A percentile compares a stretch with the other conserved stretches of the same genome.
These are phyloP conservation scores for Eulacestoma nigropectus DNA, from an alignment of 2,113 vertebrate species.

Conservation along the genomic window DNA sequence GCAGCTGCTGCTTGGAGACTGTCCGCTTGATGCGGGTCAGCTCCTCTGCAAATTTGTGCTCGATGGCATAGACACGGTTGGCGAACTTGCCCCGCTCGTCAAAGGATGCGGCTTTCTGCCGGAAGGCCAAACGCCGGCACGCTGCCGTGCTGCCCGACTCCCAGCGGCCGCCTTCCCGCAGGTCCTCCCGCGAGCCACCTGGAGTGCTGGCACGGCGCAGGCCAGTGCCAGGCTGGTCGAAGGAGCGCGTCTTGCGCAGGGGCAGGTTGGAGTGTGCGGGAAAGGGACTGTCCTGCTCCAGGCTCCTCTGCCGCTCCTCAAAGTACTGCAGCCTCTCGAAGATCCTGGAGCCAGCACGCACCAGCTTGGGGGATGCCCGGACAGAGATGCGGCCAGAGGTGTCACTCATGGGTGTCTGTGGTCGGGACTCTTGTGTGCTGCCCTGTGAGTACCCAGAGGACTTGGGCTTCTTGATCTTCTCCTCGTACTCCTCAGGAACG, in stretches of 20 bases:
- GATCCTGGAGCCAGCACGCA: conserved; percentile 87
- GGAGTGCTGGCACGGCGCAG: conserved; percentile 67
- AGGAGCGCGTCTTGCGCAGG: conserved; percentile 85
- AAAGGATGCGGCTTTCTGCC: conserved; percentile 89
- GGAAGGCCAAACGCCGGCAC: conserved; percentile 83
- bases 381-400: conserved; percentile 82
- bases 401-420: conserved; percentile 87
- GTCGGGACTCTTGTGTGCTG: conserved; percentile 82
- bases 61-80: conserved; percentile 85
- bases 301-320: conserved; percentile 87
- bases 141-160: conserved; percentile 70
- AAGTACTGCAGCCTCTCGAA: conserved; percentile 90
- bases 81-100: conserved; percentile 87
- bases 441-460: conserved; percentile 78
- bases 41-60: conserved; percentile 92
- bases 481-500: conserved; percentile 85
- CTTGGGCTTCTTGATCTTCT: conserved; percentile 89
- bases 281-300: conserved; percentile 86
- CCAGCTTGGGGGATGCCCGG: conserved; percentile 88
- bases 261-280: conserved; percentile 83
- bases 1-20: conserved; percentile 77
- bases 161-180: conserved; percentile 75
- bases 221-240: conserved; percentile 82
- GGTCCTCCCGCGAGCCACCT: conserved; percentile 83
- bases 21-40: conserved; percentile 90